phyloP scores from a whole-genome alignment of 2,113 vertebrate species.

The Python bivittatus region DNA sequence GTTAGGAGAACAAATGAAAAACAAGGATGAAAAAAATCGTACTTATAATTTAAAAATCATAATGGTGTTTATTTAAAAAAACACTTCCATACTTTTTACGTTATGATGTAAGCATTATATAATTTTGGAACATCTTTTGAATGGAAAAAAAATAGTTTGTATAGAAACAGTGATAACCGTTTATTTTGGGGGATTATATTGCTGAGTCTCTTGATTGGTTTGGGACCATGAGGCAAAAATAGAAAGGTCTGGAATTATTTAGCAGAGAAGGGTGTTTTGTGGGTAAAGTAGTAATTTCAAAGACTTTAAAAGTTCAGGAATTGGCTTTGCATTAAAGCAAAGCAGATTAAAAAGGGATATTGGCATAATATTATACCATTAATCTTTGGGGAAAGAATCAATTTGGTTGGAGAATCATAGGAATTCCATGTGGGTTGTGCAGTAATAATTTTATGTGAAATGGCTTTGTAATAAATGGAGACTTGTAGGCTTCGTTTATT shows the following conservation, averaged over 20 bases:
- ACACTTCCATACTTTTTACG: not conserved
- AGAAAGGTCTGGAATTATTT: not conserved
- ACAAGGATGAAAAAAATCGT: conserved; percentile 28
- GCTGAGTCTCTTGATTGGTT: not conserved
- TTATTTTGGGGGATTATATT: not conserved
- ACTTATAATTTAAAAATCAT: conserved; percentile 33
- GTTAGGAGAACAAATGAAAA: not conserved
- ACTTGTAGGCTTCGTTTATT: not conserved
- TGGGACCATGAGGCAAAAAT: not conserved
- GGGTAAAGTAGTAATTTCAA: not conserved
- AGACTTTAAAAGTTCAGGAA: not conserved
- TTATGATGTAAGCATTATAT: conserved; percentile 21
- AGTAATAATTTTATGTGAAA: not conserved
- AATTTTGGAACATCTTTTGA: conserved; percentile 3
- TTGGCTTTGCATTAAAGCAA: not conserved
- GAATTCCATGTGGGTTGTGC: not conserved
- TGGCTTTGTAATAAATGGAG: not conserved
- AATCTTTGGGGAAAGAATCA: not conserved
- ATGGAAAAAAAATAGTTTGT: not conserved
- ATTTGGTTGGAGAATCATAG: not conserved
- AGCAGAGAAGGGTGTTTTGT: not conserved
- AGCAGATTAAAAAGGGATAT: not conserved
- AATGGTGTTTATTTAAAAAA: conserved; percentile 45
- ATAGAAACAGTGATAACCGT: not conserved
- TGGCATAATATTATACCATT: not conserved